phyloP scores from a whole-genome alignment of 2,888 invertebrate species.

The Terebella lapidaria region DNA sequence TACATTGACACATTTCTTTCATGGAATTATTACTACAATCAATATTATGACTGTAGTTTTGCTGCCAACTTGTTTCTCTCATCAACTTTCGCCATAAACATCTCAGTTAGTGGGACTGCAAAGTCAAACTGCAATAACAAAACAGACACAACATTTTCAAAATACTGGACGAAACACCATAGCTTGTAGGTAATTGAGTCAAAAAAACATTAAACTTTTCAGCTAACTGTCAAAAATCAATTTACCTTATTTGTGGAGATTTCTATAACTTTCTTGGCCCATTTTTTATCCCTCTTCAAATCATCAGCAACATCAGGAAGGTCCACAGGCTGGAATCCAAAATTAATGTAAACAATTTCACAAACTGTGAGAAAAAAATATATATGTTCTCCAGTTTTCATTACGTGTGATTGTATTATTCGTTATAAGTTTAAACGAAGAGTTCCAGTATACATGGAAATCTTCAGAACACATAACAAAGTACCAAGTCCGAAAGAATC shows the following conservation, averaged over 20 bases:
- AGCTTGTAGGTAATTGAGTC: no score
- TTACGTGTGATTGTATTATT: no score
- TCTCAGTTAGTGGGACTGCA: conserved; percentile 39
- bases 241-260: conserved; percentile 37
- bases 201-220: background rate
- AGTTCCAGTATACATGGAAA: no score
- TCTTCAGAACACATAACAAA: no score
- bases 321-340: no score
- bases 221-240: conserved; percentile 33
- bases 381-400: background rate
- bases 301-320: conserved; percentile 18
- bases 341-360: no score
- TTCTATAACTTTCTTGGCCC: conserved; percentile 23
- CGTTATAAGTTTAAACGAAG: no score
- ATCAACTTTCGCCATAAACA: conserved; percentile 46
- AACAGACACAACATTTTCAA: background rate
- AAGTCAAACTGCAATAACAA: conserved; percentile 38
- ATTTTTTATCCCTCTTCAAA: conserved; percentile 36
- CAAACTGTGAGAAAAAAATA: no score
- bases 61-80: conserved; percentile 33
- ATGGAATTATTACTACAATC: no score
- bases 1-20: no score
- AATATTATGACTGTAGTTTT: conserved; percentile 6
- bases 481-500: no score
- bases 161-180: background rate